Evolutionary conservation across 2,888 invertebrate species (phyloP).

Genomic region (Cecidostiba fungosa): DNA sequence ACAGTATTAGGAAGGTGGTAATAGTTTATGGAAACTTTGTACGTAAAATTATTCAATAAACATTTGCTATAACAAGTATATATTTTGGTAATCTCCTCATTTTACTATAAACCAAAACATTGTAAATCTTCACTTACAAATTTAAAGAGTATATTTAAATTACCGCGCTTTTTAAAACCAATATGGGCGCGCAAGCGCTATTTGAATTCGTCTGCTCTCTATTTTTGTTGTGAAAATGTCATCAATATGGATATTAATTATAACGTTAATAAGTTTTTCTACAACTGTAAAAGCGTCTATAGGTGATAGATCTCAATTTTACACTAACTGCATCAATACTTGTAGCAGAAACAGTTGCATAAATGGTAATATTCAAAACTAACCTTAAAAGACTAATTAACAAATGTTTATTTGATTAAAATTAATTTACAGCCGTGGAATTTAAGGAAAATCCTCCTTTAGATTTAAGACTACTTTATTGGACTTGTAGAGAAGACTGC

Average conservation of each 20-base stretch:
- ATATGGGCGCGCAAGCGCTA: background rate
- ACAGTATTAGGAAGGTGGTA: conserved; percentile 57
- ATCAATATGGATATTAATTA: conserved; percentile 51
- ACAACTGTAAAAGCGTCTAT: conserved; percentile 70
- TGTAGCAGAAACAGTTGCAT: conserved; percentile 82
- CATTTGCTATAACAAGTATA: conserved; percentile 49
- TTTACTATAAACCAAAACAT: background rate
- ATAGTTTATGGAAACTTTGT: conserved; percentile 58
- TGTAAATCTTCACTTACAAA: too few relatives aligned
- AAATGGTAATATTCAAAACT: conserved; percentile 78
- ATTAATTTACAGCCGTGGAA: conserved; percentile 69
- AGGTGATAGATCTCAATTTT: conserved; percentile 83
- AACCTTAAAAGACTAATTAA: conserved; percentile 44
- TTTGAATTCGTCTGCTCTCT: conserved; percentile 59
- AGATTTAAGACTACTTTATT: conserved; percentile 82
- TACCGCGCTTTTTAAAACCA: conserved; percentile 22
- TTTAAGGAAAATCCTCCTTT: conserved; percentile 72
- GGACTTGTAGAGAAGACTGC: conserved; percentile 95
- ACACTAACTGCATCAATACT: conserved; percentile 82
- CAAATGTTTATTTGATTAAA: conserved; percentile 30
- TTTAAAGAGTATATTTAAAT: conserved; percentile 12
- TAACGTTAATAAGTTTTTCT: conserved; percentile 50
- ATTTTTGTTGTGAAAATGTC: conserved; percentile 55
- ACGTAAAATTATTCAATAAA: conserved; percentile 59
- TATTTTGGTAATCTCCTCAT: background rate